phyloP scores from a whole-genome alignment of 1,140 invertebrate genomes.

The Drosophila ogumai region DNA sequence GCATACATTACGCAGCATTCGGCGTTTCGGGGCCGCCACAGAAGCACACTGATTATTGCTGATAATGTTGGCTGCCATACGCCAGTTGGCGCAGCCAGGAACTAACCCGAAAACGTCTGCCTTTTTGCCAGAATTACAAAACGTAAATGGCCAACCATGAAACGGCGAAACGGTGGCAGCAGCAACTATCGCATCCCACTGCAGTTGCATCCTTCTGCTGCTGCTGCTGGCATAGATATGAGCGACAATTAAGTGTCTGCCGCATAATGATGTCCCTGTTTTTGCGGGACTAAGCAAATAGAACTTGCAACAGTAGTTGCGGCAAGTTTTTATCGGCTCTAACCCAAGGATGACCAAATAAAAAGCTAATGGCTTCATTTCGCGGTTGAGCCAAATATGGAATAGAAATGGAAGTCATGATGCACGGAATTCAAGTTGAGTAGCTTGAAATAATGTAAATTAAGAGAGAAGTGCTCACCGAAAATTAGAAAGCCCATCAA shows the following conservation, averaged over 20 bases:
- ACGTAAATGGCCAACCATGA: constrained; percentile 57
- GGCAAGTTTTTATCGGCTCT: constrained; percentile 67
- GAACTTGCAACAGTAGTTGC: constrained; percentile 36
- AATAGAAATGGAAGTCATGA: constrained; percentile 24
- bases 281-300: constrained; percentile 51
- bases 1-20: constrained; percentile 77
- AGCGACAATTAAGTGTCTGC: constrained; percentile 82
- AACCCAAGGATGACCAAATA: constrained; percentile 58
- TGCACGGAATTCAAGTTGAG: neutral
- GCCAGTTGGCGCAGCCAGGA: constrained; percentile 24
- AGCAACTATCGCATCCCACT: constrained; percentile 24
- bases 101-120: constrained; percentile 47
- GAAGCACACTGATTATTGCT: constrained; percentile 67
- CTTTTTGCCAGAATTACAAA: constrained; percentile 60
- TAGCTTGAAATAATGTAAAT: neutral
- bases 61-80: constrained; percentile 65
- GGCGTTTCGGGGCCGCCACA: constrained; percentile 57
- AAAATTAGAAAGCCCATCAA: too few relatives aligned
- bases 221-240: constrained; percentile 64
- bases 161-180: constrained; percentile 21
- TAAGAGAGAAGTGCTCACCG: too few relatives aligned
- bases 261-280: constrained; percentile 79
- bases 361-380: constrained; percentile 59
- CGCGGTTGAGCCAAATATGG: constrained; percentile 34
- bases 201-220: constrained; percentile 32